Base-by-base conservation (phyloP, 2,113 vertebrate species). In the Halcyon senegalensis region DNA sequence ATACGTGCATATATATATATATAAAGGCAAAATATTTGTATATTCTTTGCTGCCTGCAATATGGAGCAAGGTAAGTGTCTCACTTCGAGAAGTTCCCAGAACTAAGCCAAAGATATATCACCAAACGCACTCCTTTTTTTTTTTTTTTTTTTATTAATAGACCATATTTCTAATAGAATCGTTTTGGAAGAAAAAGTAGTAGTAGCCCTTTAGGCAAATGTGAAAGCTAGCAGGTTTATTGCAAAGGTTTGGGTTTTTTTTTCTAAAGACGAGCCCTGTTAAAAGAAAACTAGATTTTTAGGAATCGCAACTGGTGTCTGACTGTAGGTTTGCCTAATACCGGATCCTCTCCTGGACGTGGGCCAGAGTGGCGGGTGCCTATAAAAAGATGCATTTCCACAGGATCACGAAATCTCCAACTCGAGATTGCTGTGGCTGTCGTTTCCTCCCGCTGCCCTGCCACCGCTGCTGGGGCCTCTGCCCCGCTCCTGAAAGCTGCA, bases 351-450 rank as follows among this genome's bases (percentile, higher is more conserved):
- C 48, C 11, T 56, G 46, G 50, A 11, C 1, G 0, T 20, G 58
- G 48, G 70, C 70, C 67, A 55, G 23, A 23, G 53, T 30, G 44
- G 24, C 1, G 9, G 30, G 27, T 68, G 25, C 60, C 46, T 59
- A 2, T 16, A 11, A 46, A 67, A 28, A 72, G 53, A 51, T 55
- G 59, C 31, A 30, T 64, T 90, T 73, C 70, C 75, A 55, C 35
- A 43, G 73, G 56, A 12, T 13, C 9, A 8, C 51, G 83, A 77
- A 53, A 67, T 48, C 30, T 31, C 56, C 0, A 0, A 4, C 7
- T 37, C 0, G 0, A 60, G 70, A 14, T 7, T 16, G 33, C 62
- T 55, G 50, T 10, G 30, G 79, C 30, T 62, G 55, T 16, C 4
- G 0, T n/a, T 81, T 59, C 43, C n/a, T 90, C 30, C 33, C 1